A percentile compares a stretch with the other conserved stretches of the same genome.
Conservation (phyloP, 2,797 vertebrate genomes). For the Micropoecilia bifurca region DNA sequence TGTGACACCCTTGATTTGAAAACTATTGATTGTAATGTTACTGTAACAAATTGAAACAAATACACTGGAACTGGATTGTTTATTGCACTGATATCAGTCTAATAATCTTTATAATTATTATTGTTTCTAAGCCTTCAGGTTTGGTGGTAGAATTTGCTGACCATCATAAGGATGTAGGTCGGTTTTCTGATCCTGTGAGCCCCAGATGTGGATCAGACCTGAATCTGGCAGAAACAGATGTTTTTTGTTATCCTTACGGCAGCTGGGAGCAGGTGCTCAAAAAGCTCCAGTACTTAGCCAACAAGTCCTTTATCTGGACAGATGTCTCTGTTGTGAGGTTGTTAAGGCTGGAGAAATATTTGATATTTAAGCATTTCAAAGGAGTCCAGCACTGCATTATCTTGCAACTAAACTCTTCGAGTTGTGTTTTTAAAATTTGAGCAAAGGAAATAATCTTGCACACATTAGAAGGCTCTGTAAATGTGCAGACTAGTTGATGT, state of each 20-base stretch:
- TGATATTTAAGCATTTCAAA: not conserved
- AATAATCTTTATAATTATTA: conserved; percentile 1
- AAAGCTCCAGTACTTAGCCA: not conserved
- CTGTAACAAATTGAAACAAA: conserved; percentile 5
- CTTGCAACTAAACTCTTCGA: not conserved
- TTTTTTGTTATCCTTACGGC: not conserved
- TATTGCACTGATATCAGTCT: not conserved
- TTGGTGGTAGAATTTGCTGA: not conserved
- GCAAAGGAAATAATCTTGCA: not conserved
- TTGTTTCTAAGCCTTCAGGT: conserved; percentile 1
- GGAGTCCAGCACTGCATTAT: not conserved
- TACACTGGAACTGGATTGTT: conserved; percentile 9
- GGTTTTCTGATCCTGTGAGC: not conserved
- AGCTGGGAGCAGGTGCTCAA: conserved; percentile 1
- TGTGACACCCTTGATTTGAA: not conserved
- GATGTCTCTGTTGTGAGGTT: conserved; percentile 1
- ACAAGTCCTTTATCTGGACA: not conserved
- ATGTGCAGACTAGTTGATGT: not conserved
- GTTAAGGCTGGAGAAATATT: not conserved
- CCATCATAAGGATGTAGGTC: not conserved
- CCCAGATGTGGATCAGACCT: not conserved
- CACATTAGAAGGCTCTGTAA: not conserved
- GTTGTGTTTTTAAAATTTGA: not conserved
- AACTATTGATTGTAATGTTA: not conserved
- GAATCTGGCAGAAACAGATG: not conserved